These are phyloP conservation scores for Microcebus griseorufus DNA, from an alignment of 2,113 vertebrate genomes.

Conservation along the genomic window DNA sequence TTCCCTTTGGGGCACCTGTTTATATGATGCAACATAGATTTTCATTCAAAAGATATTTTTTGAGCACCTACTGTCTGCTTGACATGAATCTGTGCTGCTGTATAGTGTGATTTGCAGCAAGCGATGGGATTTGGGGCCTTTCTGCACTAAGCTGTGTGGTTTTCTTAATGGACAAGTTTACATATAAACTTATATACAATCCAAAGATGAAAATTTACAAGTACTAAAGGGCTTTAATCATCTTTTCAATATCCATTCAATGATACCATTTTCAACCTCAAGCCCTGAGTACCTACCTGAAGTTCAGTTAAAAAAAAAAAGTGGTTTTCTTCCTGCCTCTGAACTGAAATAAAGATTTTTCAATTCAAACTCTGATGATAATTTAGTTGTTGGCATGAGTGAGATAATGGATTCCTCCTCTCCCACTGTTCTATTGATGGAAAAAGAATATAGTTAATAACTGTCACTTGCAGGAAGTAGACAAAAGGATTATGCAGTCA, in stretches of 20 bases:
- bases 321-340: conserved; percentile 14
- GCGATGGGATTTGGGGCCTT: neutral
- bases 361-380: conserved; percentile 35
- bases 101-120: neutral
- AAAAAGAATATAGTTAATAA: conserved; percentile 20
- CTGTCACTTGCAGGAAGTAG: neutral
- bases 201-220: neutral
- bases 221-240: neutral
- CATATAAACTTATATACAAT: neutral
- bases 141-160: neutral
- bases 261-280: neutral
- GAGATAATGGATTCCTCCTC: conserved; percentile 48
- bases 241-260: neutral
- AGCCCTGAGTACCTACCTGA: neutral
- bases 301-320: neutral
- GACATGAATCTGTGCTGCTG: neutral
- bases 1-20: neutral
- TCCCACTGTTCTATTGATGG: conserved; percentile 22
- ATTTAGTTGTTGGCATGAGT: conserved; percentile 8
- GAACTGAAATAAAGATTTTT: conserved; percentile 14
- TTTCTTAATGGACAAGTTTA: neutral
- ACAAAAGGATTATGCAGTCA: neutral
- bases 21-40: neutral
- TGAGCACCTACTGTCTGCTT: neutral
- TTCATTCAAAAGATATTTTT: neutral